Evolutionary conservation across 2,113 vertebrate genomes (phyloP), one percentile per base, ranked within the genome.

Genomic region (Choloepus hoffmanni): DNA sequence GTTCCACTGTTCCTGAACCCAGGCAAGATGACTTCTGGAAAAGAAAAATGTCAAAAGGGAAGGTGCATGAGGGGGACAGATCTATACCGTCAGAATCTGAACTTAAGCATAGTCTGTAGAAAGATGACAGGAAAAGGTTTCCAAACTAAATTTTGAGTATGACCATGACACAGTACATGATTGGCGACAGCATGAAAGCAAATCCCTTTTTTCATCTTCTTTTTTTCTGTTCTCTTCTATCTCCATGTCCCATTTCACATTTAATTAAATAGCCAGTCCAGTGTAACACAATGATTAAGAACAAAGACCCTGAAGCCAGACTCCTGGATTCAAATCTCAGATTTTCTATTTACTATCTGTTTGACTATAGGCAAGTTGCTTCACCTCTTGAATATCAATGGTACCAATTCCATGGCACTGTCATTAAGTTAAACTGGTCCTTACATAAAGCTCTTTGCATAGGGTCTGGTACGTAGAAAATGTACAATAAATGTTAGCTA

Each of bases 1-100:
- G 13, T n/a, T 83, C 99, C 99, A 99, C 53, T 98, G 97, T 63
- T 98, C 95, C 5, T 88, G 84, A 45, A 99, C 95, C 95, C 98
- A 97, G 0, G 88, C 76, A 79, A 87, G 67, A 50, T 97, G 97
- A 67, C 95, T 97, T 89, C 97, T 98, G 92, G 94, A 95, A 85
- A 97, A 98, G 50, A 36, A 85, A 86, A 87, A 94, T 7, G 5
- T 26, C 74, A 95, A 96, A 86, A 87, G 43, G 24, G 14, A 76
- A 93, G 2, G n/a, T 90, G 53, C 70, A 8, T 10, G 43, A 63
- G 2, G 33, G 53, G 2, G 40, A 67, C 3, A 28, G 2, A 23
- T 55, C 21, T 45, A 18, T 4, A 23, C 0, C 2, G 40, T 23
- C 43, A 63, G n/a, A 43, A 55, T 26, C 0, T 33, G 28, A 72